Percentiles rank a stretch among this genome's conserved stretches.
Conservation (phyloP, 1,140 invertebrate species). For the Scaptomyza pallida region DNA sequence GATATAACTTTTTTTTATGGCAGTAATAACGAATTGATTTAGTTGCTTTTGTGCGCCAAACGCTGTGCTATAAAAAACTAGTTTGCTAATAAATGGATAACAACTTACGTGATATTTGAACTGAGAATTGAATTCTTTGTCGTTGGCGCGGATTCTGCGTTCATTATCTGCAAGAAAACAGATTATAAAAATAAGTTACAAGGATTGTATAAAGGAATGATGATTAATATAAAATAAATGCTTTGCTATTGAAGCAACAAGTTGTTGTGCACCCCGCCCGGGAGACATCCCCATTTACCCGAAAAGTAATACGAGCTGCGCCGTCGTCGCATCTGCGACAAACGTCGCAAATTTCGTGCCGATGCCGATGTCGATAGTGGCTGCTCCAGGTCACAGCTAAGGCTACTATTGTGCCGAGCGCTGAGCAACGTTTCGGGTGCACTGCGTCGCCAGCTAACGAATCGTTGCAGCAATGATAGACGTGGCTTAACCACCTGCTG, state of each 20-base stretch:
- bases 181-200: slow-evolving; percentile 2
- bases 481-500: slow-evolving; percentile 12
- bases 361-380: slow-evolving; percentile 52
- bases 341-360: slow-evolving; percentile 56
- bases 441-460: slow-evolving; percentile 49
- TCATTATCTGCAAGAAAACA: slow-evolving; percentile 68
- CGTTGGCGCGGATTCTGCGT: slow-evolving; percentile 97
- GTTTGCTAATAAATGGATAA: too few relatives aligned
- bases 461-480: slow-evolving; percentile 38
- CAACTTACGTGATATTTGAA: slow-evolving; percentile 98
- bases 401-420: slow-evolving; percentile 7
- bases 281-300: slow-evolving; percentile 47
- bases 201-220: too few relatives aligned
- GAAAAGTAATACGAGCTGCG: slow-evolving; percentile 82
- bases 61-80: background rate
- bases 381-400: slow-evolving; percentile 24
- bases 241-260: background rate
- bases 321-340: slow-evolving; percentile 73
- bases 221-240: too few relatives aligned
- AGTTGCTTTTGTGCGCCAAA: too few relatives aligned
- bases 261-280: background rate
- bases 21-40: too few relatives aligned
- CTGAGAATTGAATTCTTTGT: slow-evolving; percentile 96
- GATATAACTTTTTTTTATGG: too few relatives aligned
- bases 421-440: slow-evolving; percentile 30